Percentiles rank a stretch among this genome's conserved stretches.
Evolutionary conservation across 2,797 vertebrate species (phyloP).

Genomic region (Micromesistius poutassou): DNA sequence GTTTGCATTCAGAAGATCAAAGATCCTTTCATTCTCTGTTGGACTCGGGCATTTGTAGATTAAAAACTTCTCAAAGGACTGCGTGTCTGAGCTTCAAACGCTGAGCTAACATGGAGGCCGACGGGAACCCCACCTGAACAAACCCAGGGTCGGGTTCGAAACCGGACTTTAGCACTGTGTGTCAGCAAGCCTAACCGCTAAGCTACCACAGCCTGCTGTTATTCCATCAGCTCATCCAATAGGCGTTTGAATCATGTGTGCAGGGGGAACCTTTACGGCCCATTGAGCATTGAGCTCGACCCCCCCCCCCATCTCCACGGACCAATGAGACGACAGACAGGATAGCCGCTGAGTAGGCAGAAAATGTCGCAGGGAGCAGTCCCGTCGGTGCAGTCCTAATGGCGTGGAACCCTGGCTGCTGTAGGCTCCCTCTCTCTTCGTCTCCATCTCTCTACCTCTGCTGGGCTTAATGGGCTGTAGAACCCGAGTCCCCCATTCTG

Average conservation of each 20-base stretch:
- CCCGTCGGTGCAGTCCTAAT: no score
- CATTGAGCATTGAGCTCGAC: neutral
- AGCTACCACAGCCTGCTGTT: neutral
- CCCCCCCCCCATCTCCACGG: neutral
- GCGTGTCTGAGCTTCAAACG: neutral
- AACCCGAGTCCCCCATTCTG: conserved; percentile 9
- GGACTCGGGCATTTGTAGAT: neutral
- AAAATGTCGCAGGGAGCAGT: no score
- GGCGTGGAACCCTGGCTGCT: neutral
- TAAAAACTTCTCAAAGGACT: neutral
- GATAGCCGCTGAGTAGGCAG: no score
- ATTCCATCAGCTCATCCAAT: neutral
- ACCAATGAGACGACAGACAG: no score
- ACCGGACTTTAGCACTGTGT: neutral
- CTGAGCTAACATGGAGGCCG: neutral
- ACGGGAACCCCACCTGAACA: neutral
- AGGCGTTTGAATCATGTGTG: neutral
- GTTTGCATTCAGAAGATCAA: neutral
- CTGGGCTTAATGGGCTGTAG: conserved; percentile 2
- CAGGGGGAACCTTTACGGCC: neutral
- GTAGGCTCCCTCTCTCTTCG: conserved; percentile 1
- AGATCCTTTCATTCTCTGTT: neutral
- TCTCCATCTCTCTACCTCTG: neutral
- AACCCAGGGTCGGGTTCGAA: neutral
- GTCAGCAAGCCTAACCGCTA: neutral